Evolutionary conservation across 2,888 invertebrate species (phyloP), one percentile per base, ranked within the genome.

Genomic region (Meiosimyza platycephala): DNA sequence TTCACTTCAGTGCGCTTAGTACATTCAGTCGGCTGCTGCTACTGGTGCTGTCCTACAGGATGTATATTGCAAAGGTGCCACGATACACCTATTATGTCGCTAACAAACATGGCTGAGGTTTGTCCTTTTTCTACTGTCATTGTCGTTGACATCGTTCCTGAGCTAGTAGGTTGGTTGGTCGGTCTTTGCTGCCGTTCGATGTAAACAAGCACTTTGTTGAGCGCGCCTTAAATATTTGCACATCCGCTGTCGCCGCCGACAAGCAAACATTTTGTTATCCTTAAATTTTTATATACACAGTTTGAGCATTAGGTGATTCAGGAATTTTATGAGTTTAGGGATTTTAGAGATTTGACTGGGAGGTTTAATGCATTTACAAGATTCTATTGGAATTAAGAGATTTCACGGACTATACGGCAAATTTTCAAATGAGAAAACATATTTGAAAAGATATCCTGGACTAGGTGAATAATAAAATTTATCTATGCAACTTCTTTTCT

Each of bases 1-100:
- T 66, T 22, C 51, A 52, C 51, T 52, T 28, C 12, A 12, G 40
- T 52, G 66, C 22, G 51, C 47, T 67, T 67, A 33, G 63, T 47
- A 33, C 54, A 16, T n/a, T n/a, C 54, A 13, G 54, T 54, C 12
- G 13, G n/a, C 54, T 54, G 54, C 54, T 63, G 63, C 47, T 40
- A 28, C 33, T 65, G 28, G 12, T 70, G 62, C 52, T 52, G 48
- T 22, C 51, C 33, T 52, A 48, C 22, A 48, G 64, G 54, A 54
- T 40, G 62, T n/a, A n/a, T n/a, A n/a, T 33, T 18, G 50, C 64
- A 54, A 60, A 52, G 47, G 66, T 54, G 71, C 47, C 16, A 54
- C 54, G 13, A 54, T 33, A 66, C 66, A 54, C 54, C 40, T 48
- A 47, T 51, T 50, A 66, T 66, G 66, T 72, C 66, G 59, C 51